Evolutionary conservation across 1,140 invertebrate species (phyloP).

Genomic region (Parasteatoda tepidariorum): DNA sequence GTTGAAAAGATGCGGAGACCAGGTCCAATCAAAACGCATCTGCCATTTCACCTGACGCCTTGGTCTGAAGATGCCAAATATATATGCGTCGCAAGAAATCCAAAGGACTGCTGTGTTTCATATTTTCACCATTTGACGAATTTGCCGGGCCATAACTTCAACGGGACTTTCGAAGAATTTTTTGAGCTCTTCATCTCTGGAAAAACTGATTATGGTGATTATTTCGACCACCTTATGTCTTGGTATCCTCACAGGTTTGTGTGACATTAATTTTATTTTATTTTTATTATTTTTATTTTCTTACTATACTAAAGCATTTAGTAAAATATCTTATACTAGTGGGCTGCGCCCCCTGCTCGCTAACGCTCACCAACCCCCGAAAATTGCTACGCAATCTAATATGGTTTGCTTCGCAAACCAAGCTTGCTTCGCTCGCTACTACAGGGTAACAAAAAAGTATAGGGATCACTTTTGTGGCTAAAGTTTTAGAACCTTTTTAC

Average conservation of each 20-base stretch:
- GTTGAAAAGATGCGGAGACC: background rate
- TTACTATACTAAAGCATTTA: too few relatives aligned
- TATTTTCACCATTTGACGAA: slow-evolving; percentile 82
- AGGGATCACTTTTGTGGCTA: too few relatives aligned
- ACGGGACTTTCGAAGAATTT: slow-evolving; percentile 66
- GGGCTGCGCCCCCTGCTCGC: too few relatives aligned
- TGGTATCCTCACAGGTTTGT: slow-evolving; percentile 65
- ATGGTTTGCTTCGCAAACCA: too few relatives aligned
- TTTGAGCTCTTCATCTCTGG: slow-evolving; percentile 66
- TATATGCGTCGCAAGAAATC: slow-evolving; percentile 83
- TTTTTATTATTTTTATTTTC: background rate
- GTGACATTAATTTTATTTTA: background rate
- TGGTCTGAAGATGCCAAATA: slow-evolving; percentile 69
- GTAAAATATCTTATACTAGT: too few relatives aligned
- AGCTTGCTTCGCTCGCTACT: too few relatives aligned
- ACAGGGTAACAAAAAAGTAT: too few relatives aligned
- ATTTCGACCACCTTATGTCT: slow-evolving; percentile 67
- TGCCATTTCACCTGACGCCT: slow-evolving; percentile 72
- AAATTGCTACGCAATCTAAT: too few relatives aligned
- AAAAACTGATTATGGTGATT: slow-evolving; percentile 66
- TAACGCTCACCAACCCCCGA: too few relatives aligned
- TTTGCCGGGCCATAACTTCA: background rate
- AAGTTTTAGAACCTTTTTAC: too few relatives aligned
- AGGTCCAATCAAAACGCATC: slow-evolving; percentile 75
- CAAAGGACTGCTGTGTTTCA: slow-evolving; percentile 86